phyloP scores from a whole-genome alignment of 2,113 vertebrate species.

The Microtus oregoni region DNA sequence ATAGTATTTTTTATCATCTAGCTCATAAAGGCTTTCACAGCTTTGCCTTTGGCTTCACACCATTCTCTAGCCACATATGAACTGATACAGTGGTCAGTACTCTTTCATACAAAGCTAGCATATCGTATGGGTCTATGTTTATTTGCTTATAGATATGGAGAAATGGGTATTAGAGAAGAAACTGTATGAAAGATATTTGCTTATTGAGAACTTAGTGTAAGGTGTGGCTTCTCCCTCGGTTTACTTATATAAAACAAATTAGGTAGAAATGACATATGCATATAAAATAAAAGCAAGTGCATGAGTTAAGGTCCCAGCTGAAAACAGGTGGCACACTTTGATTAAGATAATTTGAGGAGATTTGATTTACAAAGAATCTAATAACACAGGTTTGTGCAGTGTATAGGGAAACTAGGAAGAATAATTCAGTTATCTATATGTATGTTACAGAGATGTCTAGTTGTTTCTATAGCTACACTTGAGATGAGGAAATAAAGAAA shows the following conservation, averaged over 20 bases:
- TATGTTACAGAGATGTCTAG: not conserved
- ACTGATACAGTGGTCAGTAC: not conserved
- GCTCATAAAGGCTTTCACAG: not conserved
- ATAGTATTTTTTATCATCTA: not conserved
- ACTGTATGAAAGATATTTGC: constrained; percentile 26
- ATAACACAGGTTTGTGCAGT: constrained; percentile 46
- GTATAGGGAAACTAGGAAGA: constrained; percentile 5
- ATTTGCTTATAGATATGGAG: constrained; percentile 7
- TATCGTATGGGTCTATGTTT: not conserved
- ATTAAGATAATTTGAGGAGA: constrained; percentile 60
- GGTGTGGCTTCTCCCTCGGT: constrained; percentile 14
- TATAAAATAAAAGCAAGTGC: constrained; percentile 62
- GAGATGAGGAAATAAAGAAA: constrained; percentile 38
- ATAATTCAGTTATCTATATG: not conserved
- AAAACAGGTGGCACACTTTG: constrained; percentile 62
- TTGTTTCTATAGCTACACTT: not conserved
- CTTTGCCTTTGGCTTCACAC: not conserved
- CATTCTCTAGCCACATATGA: not conserved
- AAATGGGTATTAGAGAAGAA: constrained; percentile 47
- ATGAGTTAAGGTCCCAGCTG: constrained; percentile 49
- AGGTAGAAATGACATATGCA: constrained; percentile 53
- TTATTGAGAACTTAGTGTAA: constrained; percentile 54
- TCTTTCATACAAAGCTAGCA: not conserved
- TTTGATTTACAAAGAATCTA: constrained; percentile 54
- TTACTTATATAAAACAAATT: constrained; percentile 64